Base-by-base conservation (phyloP, 2,888 invertebrate genomes). In the Stenodema calcarata region DNA sequence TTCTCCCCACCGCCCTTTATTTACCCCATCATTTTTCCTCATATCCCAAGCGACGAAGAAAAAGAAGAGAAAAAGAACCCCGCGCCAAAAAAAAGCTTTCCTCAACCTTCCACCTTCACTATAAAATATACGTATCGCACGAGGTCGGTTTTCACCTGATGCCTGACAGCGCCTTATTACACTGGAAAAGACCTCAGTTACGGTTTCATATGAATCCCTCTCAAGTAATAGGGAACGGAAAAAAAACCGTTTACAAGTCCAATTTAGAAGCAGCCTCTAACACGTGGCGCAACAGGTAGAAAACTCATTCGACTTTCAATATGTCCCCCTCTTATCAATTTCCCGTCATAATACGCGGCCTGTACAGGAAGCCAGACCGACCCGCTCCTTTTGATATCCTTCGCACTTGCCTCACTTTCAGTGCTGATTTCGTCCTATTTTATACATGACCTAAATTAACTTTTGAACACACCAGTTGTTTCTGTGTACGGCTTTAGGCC, bases 261-360 rank as follows among this genome's bases (percentile, higher is more conserved):
- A 62, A 62, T 62, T 62, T 62, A 62, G 62, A 62, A 23, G 7
- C 18, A 18, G 23, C 23, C 62, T 9, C 35, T 14, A 35, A 70
- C 70, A 30, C 30, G 42, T 14, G 18, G 35, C 35, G 35, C 78
- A 78, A 78, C 78, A 78, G 78, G 78, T 78, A 18, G 35, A 27
- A 78, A 42, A 78, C 78, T 42, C 44, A 78, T 78, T 78, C 78
- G 78, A n/a, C 42, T 42, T 44, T 41, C 78, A 44, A 78, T 78
- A 78, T 78, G 44, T 75, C 75, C 18, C 75, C 35, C 41, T n/a
- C 75, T 42, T 44, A 35, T 41, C 62, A 42, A 27, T 78, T 78
- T 42, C 28, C 78, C 23, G 78, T 44, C 78, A n/a, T n/a, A n/a
- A n/a, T n/a, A n/a, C n/a, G n/a, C n/a, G n/a, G n/a, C n/a, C n/a